Evolutionary conservation across 2,797 vertebrate species (phyloP), one percentile per base, ranked within the genome.

Genomic region (Poecilia wingei): DNA sequence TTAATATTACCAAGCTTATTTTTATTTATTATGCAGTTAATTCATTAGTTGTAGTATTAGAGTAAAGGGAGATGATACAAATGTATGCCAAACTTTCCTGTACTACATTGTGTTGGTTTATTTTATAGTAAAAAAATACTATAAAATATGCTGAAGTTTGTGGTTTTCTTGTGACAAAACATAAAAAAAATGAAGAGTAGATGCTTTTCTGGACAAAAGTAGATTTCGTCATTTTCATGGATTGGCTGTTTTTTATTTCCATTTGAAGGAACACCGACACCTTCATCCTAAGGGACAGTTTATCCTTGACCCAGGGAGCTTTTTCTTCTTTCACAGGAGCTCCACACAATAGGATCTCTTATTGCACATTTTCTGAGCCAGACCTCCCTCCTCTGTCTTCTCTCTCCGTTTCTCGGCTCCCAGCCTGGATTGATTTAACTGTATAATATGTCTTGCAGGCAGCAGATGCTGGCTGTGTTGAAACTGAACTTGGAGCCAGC

Each of bases 391-490:
- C 59, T 76, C 49, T 72, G 13, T 71, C 6, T 73, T 53, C 78
- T 72, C 71, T 79, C 77, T 84, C 61, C 70, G 51, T 53, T 79
- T 64, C 89, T 80, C 79, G 71, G 31, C 87, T 87, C 78, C 20
- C 22, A 76, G 85, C 92, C 92, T 95, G 94, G 91, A 92, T 88
- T 89, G 84, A 87, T 91, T 95, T 94, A 92, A 88, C 79, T 72
- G 78, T 78, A 86, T 86, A 88, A 79, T 80, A 79, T 79, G 87
- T 92, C 87, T 88, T 78, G 78, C 74, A 68, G 74, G 80, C 89
- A 84, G 78, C 94, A 94, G 91, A 95, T 95, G 93, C 90, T 80
- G 43, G 80, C 89, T 91, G 92, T 90, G 89, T 88, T 93, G 89
- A 79, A 88, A 59, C 22, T 72, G 76, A 85, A 89, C 82, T 86